phyloP scores from a whole-genome alignment of 2,888 invertebrate genomes.

The Nemotelus nigrinus region DNA sequence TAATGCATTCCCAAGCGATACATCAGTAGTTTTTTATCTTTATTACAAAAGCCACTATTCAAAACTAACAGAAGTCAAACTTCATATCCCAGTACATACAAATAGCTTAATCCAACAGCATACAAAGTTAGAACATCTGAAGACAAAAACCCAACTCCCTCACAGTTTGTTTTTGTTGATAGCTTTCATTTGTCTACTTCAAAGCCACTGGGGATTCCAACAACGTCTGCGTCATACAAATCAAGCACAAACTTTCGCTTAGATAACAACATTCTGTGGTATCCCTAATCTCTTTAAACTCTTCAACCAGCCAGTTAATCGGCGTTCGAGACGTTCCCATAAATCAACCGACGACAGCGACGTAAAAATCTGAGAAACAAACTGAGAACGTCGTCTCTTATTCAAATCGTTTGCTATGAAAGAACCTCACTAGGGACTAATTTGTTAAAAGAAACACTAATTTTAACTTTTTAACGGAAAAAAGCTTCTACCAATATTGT shows the following conservation, averaged over 20 bases:
- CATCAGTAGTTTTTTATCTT: no score
- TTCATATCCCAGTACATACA: not conserved
- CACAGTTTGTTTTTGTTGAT: slow-evolving; percentile 27
- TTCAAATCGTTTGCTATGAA: slow-evolving; percentile 37
- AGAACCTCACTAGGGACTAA: slow-evolving; percentile 40
- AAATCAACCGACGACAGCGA: not conserved
- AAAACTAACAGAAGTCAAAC: slow-evolving; percentile 1
- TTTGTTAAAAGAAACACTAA: slow-evolving; percentile 40
- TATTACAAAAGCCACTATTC: no score
- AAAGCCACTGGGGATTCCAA: not conserved
- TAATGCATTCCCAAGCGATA: no score
- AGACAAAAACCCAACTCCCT: not conserved
- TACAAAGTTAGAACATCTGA: slow-evolving; percentile 20
- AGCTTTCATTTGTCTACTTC: slow-evolving; percentile 20
- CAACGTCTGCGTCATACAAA: not conserved
- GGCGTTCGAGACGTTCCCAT: slow-evolving; percentile 28
- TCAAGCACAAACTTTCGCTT: slow-evolving; percentile 19
- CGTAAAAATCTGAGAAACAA: not conserved
- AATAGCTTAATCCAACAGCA: not conserved
- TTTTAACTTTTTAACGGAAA: slow-evolving; percentile 19
- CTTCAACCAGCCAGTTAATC: slow-evolving; percentile 13
- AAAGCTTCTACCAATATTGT: not conserved
- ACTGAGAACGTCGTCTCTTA: slow-evolving; percentile 5
- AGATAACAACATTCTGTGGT: slow-evolving; percentile 12
- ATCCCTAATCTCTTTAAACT: slow-evolving; percentile 9